Percentiles rank a stretch among this genome's conserved stretches.
phyloP scores from a whole-genome alignment of 2,113 vertebrate species.

The Tauraco erythrolophus region DNA sequence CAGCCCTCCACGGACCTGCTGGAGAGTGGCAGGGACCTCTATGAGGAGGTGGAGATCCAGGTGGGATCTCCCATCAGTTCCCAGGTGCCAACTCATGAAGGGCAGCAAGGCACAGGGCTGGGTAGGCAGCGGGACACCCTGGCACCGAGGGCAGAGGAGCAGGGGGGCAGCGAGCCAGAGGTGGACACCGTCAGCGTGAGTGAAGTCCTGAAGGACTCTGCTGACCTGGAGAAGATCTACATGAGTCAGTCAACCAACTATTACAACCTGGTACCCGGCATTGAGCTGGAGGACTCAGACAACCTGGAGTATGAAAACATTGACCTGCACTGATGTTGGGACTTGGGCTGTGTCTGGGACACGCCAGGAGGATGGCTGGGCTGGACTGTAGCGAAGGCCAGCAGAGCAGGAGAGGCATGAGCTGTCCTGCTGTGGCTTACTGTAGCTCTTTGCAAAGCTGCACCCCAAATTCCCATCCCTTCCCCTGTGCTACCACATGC shows the following conservation, averaged over 20 bases:
- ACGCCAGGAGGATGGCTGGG: neutral
- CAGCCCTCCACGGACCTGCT: conserved; percentile 72
- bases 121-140: neutral
- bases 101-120: neutral
- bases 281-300: conserved; percentile 88
- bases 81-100: conserved; percentile 1
- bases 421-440: neutral
- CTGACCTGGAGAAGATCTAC: conserved; percentile 87
- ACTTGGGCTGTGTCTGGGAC: neutral
- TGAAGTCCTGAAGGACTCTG: conserved; percentile 88
- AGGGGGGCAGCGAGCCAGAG: conserved; percentile 67
- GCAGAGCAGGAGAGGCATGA: neutral
- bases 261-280: conserved; percentile 88
- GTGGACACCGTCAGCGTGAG: conserved; percentile 84
- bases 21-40: conserved; percentile 83
- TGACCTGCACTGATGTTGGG: conserved; percentile 69
- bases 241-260: conserved; percentile 87
- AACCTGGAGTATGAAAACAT: conserved; percentile 87
- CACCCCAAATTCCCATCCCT: neutral
- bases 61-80: conserved; percentile 74
- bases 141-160: neutral
- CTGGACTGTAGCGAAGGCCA: rapidly evolving
- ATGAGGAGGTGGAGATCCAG: conserved; percentile 87
- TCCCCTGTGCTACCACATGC: rapidly evolving
- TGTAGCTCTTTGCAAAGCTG: neutral